Evolutionary conservation across 2,113 vertebrate genomes (phyloP).

Genomic region (Rhinopomastus cyanomelas): DNA sequence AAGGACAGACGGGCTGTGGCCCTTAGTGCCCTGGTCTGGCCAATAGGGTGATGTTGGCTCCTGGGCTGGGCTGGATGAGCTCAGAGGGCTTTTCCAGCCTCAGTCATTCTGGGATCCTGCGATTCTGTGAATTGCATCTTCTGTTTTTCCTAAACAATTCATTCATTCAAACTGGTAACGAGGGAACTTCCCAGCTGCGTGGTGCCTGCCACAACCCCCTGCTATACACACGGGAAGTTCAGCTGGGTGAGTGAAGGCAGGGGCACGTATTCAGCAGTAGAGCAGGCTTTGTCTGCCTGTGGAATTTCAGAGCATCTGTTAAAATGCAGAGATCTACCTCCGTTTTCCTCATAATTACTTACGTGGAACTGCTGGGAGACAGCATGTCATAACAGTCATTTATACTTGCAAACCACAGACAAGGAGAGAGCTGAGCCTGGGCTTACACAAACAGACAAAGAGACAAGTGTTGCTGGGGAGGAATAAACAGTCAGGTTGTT

Average conservation of each 20-base stretch:
- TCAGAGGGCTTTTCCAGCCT: no score
- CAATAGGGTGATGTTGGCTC: no score
- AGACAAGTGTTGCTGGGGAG: conserved; percentile 27
- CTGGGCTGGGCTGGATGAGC: no score
- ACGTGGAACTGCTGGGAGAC: neutral
- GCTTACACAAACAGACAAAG: conserved; percentile 19
- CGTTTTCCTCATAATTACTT: neutral
- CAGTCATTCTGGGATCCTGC: no score
- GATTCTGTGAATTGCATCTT: neutral
- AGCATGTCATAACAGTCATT: conserved; percentile 24
- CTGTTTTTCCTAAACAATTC: neutral
- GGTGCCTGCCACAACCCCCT: neutral
- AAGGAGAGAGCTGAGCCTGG: conserved; percentile 14
- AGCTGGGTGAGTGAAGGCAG: neutral
- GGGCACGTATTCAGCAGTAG: neutral
- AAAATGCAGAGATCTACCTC: conserved; percentile 4
- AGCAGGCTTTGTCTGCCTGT: neutral
- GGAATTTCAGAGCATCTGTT: conserved; percentile 8
- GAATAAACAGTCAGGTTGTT: conserved; percentile 45
- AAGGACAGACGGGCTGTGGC: no score
- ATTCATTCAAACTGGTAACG: neutral
- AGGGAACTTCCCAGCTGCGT: neutral
- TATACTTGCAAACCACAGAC: neutral
- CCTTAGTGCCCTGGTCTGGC: no score
- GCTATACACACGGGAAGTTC: neutral